phyloP scores from a whole-genome alignment of 2,113 vertebrate species.

The Peromyscus polionotus region DNA sequence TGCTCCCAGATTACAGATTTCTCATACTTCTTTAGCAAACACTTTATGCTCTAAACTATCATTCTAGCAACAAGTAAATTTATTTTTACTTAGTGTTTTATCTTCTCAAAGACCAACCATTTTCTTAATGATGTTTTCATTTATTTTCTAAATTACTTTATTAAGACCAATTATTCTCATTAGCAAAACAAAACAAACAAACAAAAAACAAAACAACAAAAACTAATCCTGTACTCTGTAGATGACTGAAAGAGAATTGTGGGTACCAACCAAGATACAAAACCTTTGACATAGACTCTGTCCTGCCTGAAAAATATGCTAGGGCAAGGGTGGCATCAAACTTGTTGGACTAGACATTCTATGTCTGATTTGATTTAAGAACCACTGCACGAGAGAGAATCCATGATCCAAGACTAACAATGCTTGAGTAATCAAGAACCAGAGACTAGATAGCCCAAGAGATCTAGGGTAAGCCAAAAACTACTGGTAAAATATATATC shows the following conservation, averaged over 20 bases:
- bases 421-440: not conserved
- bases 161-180: not conserved
- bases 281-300: not conserved
- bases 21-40: not conserved
- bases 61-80: not conserved
- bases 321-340: not conserved
- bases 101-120: not conserved
- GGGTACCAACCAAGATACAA: not conserved
- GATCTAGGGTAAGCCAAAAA: not conserved
- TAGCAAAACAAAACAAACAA: not conserved
- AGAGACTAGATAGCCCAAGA: not conserved
- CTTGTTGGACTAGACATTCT: not conserved
- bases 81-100: not conserved
- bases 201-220: not conserved
- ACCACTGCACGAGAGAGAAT: not conserved
- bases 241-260: not conserved
- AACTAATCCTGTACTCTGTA: rapidly evolving
- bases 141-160: not conserved
- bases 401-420: not conserved
- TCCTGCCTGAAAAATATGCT: not conserved
- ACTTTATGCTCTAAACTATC: not conserved
- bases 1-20: slow-evolving; percentile 2
- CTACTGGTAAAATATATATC: not conserved
- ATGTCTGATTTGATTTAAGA: not conserved
- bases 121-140: slow-evolving; percentile 15